These are phyloP conservation scores for Pegoplata infirma DNA, from an alignment of 2,888 invertebrate genomes.

Conservation along the genomic window DNA sequence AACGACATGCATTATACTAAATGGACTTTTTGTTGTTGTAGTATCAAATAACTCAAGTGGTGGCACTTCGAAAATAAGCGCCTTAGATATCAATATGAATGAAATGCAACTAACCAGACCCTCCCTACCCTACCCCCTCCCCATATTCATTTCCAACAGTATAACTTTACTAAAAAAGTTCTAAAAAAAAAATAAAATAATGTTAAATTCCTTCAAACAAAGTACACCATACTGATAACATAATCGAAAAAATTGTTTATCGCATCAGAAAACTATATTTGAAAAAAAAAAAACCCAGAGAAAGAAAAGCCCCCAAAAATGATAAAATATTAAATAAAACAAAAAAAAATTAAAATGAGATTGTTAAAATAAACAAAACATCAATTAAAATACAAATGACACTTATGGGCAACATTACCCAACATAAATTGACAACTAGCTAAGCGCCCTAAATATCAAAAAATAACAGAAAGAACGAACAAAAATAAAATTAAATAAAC, in stretches of 20 bases:
- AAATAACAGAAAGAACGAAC: constrained; percentile 10
- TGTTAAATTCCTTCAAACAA: constrained; percentile 11
- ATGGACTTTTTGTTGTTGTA: background rate
- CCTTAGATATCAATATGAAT: constrained; percentile 17
- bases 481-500: background rate
- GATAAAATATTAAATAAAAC: constrained; percentile 16
- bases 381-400: constrained; percentile 65
- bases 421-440: constrained; percentile 19
- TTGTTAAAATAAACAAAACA: constrained; percentile 61
- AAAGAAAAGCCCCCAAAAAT: constrained; percentile 9
- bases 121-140: no score
- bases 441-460: constrained; percentile 25
- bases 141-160: background rate
- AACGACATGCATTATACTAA: background rate
- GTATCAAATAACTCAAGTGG: constrained; percentile 30
- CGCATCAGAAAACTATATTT: background rate
- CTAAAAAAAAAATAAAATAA: constrained; percentile 1
- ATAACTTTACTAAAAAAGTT: no score
- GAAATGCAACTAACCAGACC: background rate
- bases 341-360: constrained; percentile 17
- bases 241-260: constrained; percentile 36
- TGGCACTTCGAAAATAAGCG: constrained; percentile 25
- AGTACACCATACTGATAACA: constrained; percentile 38
- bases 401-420: constrained; percentile 41
- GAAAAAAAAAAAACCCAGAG: background rate